Evolutionary conservation across 53 echinoderm and acorn worm genomes (phyloP).

Genomic region (Astropecten irregularis): DNA sequence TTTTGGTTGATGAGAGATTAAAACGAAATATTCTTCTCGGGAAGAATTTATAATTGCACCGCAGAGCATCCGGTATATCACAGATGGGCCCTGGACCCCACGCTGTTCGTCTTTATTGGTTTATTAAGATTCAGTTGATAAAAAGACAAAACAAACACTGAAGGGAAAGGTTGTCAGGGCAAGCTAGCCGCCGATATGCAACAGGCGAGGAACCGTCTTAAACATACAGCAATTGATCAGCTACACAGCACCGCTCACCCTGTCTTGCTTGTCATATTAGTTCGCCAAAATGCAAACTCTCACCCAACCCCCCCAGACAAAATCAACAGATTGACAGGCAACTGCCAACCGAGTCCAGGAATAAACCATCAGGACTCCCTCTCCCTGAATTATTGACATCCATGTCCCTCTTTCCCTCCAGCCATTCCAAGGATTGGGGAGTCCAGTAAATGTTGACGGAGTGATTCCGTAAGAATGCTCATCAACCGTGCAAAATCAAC

Average conservation of each 20-base stretch:
- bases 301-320: slow-evolving; percentile 11
- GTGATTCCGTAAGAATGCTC: too few relatives aligned
- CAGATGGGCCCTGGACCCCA: too few relatives aligned
- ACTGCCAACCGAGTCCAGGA: not conserved
- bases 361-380: not conserved
- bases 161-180: too few relatives aligned
- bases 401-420: not conserved
- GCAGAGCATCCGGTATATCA: too few relatives aligned
- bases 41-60: too few relatives aligned
- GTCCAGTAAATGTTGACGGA: slow-evolving; percentile 11
- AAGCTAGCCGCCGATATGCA: too few relatives aligned
- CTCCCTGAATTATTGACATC: slow-evolving; percentile 21
- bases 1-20: too few relatives aligned
- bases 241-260: not conserved
- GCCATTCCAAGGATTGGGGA: not conserved
- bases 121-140: too few relatives aligned
- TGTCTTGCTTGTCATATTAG: not conserved
- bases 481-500: too few relatives aligned
- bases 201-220: not conserved
- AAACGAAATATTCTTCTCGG: too few relatives aligned
- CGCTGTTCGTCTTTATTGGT: too few relatives aligned
- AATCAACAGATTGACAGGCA: slow-evolving; percentile 44
- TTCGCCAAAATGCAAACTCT: not conserved
- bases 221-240: not conserved
- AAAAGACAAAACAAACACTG: too few relatives aligned